Base-by-base conservation (phyloP, 2,888 invertebrate genomes). In the Busseola fusca region DNA sequence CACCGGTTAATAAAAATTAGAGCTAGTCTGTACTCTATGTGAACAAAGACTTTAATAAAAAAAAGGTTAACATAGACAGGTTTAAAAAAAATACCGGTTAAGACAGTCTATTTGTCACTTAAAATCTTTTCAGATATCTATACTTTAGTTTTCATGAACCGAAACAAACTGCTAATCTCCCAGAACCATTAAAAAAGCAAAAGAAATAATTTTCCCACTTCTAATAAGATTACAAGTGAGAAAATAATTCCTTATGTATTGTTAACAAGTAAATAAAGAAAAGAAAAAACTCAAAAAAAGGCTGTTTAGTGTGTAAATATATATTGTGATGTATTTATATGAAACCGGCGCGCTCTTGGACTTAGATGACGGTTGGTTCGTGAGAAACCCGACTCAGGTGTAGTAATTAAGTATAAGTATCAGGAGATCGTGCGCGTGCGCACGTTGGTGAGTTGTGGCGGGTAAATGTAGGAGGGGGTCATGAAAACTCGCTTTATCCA, bases 381-480 rank as follows among this genome's bases (percentile, higher is more conserved):
- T 75, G 72, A 64, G 91, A 87, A 92, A 93, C 95, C 95, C 95
- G 95, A 94, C 95, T 94, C 94, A 93, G 89, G 71, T 74, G 74
- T 90, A 90, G 87, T 87, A 21, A 30, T 21, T 56, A 30, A 30
- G 69, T 71, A 56, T 88, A 89, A 89, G 90, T 83, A 48, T 81
- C 76, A 83, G 84, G 84, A 84, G 85, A 79, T 86, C 83, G 75
- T 77, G 79, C 76, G 73, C 58, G 27, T 16, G n/a, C 63, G 65
- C 65, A 57, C 40, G 59, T 10, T 18, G 10, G 12, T n/a, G 62
- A 27, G 57, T 73, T 74, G 59, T 60, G 60, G 60, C 54, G 60
- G 48, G 3, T 9, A 50, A 18, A 40, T 67, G 54, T 52, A 48
- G 45, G 16, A 6, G n/a, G 10, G 42, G 45, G 1, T 7, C 21